Percentiles rank a stretch among this genome's conserved stretches.
phyloP scores from a whole-genome alignment of 2,797 vertebrate genomes.

The Sebastes flavidus region DNA sequence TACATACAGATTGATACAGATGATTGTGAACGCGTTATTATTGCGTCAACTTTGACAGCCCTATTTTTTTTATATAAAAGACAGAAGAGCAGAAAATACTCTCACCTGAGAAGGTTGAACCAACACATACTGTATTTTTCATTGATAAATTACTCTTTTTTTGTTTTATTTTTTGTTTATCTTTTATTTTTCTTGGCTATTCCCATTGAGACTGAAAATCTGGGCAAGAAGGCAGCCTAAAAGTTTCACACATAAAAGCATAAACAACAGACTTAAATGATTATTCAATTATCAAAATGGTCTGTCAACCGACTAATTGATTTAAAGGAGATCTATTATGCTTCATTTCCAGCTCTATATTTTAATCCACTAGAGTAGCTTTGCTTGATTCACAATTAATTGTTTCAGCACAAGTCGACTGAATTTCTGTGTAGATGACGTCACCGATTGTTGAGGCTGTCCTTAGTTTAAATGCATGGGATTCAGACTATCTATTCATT shows the following conservation, averaged over 20 bases:
- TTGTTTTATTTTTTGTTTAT: too few relatives aligned
- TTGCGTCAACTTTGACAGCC: too few relatives aligned
- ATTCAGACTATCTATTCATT: not conserved
- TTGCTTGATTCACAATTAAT: not conserved
- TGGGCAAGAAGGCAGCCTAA: not conserved
- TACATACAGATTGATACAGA: too few relatives aligned
- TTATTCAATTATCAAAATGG: not conserved
- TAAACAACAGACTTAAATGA: not conserved
- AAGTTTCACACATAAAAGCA: not conserved
- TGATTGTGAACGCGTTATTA: accelerated
- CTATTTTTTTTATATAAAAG: too few relatives aligned
- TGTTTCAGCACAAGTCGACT: not conserved
- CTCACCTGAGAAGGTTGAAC: not conserved
- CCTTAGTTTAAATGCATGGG: not conserved
- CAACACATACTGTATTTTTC: not conserved
- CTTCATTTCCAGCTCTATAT: not conserved
- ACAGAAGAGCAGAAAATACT: too few relatives aligned
- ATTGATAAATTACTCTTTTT: not conserved
- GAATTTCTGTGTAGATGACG: not conserved
- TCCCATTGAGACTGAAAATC: not conserved
- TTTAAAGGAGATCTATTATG: not conserved
- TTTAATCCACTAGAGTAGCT: not conserved
- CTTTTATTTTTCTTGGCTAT: not conserved
- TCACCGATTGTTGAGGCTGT: not conserved
- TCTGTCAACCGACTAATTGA: not conserved